Conservation (phyloP, 2,888 invertebrate genomes). For the Troilus luridus region DNA sequence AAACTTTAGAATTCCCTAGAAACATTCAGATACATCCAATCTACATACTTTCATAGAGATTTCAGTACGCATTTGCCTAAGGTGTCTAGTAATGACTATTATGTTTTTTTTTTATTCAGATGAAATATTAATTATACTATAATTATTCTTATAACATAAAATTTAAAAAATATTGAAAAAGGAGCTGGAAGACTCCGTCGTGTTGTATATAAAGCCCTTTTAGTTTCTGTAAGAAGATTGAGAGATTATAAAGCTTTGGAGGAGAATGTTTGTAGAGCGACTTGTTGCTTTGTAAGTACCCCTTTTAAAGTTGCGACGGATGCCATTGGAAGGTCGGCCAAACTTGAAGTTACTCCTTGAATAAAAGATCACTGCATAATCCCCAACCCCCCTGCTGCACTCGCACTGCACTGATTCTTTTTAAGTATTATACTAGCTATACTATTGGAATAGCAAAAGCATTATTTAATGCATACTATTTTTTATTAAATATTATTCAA, state of each 20-base stretch:
- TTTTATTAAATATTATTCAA: too few species aligned
- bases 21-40: too few species aligned
- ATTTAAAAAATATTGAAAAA: neutral
- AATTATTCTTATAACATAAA: neutral
- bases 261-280: neutral
- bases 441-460: too few species aligned
- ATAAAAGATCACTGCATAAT: slow-evolving; percentile 29
- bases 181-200: neutral
- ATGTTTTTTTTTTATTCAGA: neutral
- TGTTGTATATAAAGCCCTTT: neutral
- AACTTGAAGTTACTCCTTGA: slow-evolving; percentile 8
- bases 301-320: neutral
- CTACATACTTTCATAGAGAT: too few species aligned
- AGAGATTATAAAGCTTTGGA: neutral
- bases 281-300: slow-evolving; percentile 36
- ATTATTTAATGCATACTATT: too few species aligned
- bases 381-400: neutral
- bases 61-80: too few species aligned
- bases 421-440: neutral
- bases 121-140: neutral
- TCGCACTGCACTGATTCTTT: neutral
- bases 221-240: neutral
- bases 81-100: too few species aligned
- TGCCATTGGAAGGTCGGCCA: neutral
- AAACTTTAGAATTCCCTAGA: too few species aligned